phyloP scores from a whole-genome alignment of 2,888 invertebrate genomes.

The Perithous albicinctus region DNA sequence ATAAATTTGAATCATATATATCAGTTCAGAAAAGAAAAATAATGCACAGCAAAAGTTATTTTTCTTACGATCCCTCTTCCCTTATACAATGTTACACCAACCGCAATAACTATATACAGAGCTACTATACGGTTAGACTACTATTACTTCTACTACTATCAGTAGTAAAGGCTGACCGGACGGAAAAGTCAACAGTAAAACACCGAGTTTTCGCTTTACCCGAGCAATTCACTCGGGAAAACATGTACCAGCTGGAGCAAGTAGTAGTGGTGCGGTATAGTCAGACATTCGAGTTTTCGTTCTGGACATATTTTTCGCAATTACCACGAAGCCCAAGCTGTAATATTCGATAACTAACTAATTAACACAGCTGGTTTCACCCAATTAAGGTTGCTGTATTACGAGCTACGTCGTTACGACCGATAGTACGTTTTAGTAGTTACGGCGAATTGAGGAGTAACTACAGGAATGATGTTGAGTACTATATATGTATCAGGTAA shows the following conservation, averaged over 20 bases:
- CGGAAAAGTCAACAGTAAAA: conserved; percentile 4
- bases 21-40: too few species aligned
- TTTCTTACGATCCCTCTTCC: too few species aligned
- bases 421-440: conserved; percentile 16
- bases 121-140: too few species aligned
- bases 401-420: conserved; percentile 39
- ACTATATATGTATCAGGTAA: not conserved
- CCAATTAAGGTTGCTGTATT: conserved; percentile 39
- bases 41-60: too few species aligned
- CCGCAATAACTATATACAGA: too few species aligned
- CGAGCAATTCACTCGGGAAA: not conserved
- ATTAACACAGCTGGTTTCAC: conserved; percentile 53
- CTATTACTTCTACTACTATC: too few species aligned
- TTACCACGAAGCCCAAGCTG: not conserved
- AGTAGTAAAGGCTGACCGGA: not conserved
- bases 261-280: not conserved
- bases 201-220: not conserved
- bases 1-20: too few species aligned
- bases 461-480: not conserved
- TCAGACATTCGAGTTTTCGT: not conserved
- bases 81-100: too few species aligned
- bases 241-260: too few species aligned
- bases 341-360: conserved; percentile 51
- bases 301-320: conserved; percentile 3
- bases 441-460: conserved; percentile 7